Conservation (phyloP, 1,140 invertebrate species). For the Delia radicum region DNA sequence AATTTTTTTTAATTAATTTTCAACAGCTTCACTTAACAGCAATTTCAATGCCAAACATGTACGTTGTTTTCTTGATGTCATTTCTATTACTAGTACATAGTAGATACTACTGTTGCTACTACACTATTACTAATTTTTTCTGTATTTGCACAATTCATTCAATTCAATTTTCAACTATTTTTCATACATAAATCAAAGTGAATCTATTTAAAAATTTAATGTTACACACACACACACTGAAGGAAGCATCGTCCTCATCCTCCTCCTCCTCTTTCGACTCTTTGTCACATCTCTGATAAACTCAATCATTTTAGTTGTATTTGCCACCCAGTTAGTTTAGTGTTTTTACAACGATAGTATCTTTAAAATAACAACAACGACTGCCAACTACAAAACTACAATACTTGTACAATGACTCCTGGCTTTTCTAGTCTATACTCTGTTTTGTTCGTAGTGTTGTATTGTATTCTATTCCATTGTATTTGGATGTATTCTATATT, state of each 20-base stretch:
- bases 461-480: too few relatives aligned
- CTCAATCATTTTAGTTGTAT: too few relatives aligned
- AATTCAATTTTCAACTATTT: background rate
- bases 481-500: too few relatives aligned
- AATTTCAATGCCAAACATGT: conserved; percentile 8
- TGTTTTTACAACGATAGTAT: background rate
- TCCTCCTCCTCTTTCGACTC: background rate
- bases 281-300: background rate
- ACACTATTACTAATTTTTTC: background rate
- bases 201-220: too few relatives aligned
- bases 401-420: too few relatives aligned
- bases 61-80: background rate
- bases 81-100: background rate
- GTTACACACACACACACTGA: too few relatives aligned
- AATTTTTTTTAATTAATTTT: conserved; percentile 8
- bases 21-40: conserved; percentile 10
- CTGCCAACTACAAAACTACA: too few relatives aligned
- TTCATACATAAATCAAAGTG: background rate
- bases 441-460: too few relatives aligned
- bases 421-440: too few relatives aligned
- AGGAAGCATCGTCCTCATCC: background rate
- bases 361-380: too few relatives aligned
- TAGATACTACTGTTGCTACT: background rate
- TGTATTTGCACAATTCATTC: background rate
- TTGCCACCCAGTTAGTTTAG: background rate